Conservation (phyloP, 2,888 invertebrate species). For the Diabrotica balteata region DNA sequence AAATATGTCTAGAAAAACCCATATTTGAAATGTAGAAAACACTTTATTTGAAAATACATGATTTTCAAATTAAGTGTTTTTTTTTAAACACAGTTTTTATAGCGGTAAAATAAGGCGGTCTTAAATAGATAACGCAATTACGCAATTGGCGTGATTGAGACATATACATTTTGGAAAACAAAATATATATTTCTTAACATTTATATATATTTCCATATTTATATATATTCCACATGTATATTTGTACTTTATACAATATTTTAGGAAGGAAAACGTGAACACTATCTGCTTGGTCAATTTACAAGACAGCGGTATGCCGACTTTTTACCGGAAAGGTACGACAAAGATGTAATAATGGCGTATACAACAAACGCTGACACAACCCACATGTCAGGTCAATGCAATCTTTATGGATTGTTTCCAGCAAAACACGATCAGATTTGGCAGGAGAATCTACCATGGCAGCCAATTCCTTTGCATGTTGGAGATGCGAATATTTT, state of each 20-base stretch:
- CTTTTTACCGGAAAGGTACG: constrained; percentile 63
- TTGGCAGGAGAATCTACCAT: constrained; percentile 67
- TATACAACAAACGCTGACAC: constrained; percentile 83
- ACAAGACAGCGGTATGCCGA: constrained; percentile 71
- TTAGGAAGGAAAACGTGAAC: constrained; percentile 70
- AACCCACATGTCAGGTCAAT: constrained; percentile 82
- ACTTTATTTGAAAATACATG: no score
- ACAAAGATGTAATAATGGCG: constrained; percentile 63
- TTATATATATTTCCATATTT: no score
- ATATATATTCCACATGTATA: no score
- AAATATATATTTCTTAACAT: no score
- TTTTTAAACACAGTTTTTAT: no score
- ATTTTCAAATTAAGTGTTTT: no score
- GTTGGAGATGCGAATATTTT: constrained; percentile 63
- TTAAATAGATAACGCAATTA: no score
- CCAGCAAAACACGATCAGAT: constrained; percentile 65
- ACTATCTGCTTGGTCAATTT: constrained; percentile 75
- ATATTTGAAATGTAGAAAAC: no score
- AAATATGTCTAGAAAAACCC: no score
- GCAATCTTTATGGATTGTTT: constrained; percentile 77
- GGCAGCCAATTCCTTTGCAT: constrained; percentile 79
- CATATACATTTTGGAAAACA: no score
- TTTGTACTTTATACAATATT: background rate
- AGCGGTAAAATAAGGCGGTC: no score
- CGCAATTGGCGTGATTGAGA: no score